A percentile compares a stretch with the other conserved stretches of the same genome.
phyloP scores from a whole-genome alignment of 2,797 vertebrate species.

The Sebastes minor region DNA sequence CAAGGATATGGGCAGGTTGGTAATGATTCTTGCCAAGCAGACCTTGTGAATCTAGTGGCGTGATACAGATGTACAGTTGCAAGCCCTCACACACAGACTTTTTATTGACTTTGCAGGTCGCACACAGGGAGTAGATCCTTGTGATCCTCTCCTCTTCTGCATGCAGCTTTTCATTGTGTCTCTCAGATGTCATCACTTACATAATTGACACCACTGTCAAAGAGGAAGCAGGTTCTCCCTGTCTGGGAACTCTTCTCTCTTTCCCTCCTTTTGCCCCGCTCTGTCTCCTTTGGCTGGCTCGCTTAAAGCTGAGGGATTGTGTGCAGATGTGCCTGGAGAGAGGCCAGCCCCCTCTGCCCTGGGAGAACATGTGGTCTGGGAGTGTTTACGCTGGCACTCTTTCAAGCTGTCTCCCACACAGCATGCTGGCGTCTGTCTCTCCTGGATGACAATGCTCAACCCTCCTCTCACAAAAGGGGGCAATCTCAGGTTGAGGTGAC shows the following conservation, averaged over 20 bases:
- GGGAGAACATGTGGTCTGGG: constrained; percentile 87
- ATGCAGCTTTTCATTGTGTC: constrained; percentile 10
- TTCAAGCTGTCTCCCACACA: constrained; percentile 84
- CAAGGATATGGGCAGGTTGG: constrained; percentile 56
- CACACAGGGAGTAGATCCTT: neutral
- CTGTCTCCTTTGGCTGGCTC: constrained; percentile 64
- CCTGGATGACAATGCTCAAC: constrained; percentile 65
- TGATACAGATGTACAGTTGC: constrained; percentile 39
- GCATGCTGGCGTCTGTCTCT: constrained; percentile 72
- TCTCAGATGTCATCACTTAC: constrained; percentile 43
- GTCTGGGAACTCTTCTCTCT: constrained; percentile 68
- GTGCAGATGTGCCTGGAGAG: constrained; percentile 87
- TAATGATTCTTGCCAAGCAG: constrained; percentile 53
- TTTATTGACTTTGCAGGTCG: neutral
- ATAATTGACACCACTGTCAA: constrained; percentile 32
- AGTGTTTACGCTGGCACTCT: constrained; percentile 84
- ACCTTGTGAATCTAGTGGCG: constrained; percentile 36
- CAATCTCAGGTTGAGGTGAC: constrained; percentile 66
- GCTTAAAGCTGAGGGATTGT: constrained; percentile 78
- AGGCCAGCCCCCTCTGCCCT: constrained; percentile 82
- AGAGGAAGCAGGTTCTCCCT: constrained; percentile 59
- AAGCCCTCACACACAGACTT: constrained; percentile 3
- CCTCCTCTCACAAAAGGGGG: constrained; percentile 45
- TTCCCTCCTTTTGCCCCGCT: constrained; percentile 40
- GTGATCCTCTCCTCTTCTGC: neutral